Conservation (phyloP, 2,797 vertebrate species). For the Aphelocoma californica region DNA sequence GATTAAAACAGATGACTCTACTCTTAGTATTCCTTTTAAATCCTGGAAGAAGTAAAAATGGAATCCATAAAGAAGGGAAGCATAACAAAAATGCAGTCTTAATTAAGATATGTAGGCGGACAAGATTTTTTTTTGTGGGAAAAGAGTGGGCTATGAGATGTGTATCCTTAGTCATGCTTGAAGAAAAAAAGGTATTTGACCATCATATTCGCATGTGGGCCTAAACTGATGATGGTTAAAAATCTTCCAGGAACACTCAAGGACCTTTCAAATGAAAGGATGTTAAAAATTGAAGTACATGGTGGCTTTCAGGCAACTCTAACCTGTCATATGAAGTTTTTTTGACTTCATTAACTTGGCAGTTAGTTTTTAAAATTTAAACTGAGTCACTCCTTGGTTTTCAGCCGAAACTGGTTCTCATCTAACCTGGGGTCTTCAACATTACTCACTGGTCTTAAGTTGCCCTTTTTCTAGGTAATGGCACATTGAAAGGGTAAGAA, state of each 20-base stretch:
- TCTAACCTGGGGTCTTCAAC: background rate
- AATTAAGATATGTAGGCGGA: background rate
- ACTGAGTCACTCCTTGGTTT: accelerated
- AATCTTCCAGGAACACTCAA: background rate
- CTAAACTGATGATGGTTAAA: background rate
- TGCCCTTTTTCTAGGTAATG: background rate
- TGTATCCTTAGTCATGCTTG: background rate
- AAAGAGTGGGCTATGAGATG: background rate
- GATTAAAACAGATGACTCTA: background rate
- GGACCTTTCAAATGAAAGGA: background rate
- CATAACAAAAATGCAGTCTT: background rate
- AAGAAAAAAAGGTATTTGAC: background rate
- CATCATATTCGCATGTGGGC: accelerated
- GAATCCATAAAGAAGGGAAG: background rate
- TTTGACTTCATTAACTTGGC: background rate
- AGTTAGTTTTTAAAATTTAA: background rate
- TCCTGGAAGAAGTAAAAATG: background rate
- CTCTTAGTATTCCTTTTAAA: background rate
- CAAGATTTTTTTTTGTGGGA: background rate
- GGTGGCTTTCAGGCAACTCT: background rate
- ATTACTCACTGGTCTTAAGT: background rate
- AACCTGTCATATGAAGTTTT: background rate
- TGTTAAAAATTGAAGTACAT: background rate
- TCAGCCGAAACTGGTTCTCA: background rate
- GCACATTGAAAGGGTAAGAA: background rate